Base-by-base conservation (phyloP, 2,113 vertebrate genomes). In the Myocastor coypus region DNA sequence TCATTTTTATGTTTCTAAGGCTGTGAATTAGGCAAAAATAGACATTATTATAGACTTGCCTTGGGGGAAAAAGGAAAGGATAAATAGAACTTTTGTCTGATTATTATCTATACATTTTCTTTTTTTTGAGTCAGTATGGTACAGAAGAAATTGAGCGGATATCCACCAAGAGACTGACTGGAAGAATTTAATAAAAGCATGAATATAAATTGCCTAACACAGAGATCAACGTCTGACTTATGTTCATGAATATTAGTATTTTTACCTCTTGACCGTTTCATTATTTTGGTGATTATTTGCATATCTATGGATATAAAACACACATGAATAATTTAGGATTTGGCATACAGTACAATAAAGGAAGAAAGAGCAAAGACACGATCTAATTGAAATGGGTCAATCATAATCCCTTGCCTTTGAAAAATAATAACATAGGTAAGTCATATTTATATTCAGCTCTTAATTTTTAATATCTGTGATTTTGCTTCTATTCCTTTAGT, bases 391-490 rank as follows among this genome's bases (percentile, higher is more conserved):
- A 96, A 78, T 82, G 80, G 85, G 78, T 84, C 78, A 89, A 69
- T 55, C 28, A 89, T 94, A 96, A 97, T 95, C 71, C 59, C 30
- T 94, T 90, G 52, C 80, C 81, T 96, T 96, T 92, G 91, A 85
- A 96, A 95, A 91, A 89, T 90, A 91, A 95, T 93, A 87, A 94
- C 92, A 84, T 81, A 92, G 50, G 73, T 93, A 95, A 92, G 86
- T 93, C 69, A 63, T 96, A 94, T 95, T 91, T 97, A 94, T 87
- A 81, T 75, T 64, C 57, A 94, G 46, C 34, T 89, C 75, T 96
- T 96, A 92, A 73, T 37, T 94, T 97, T 97, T 97, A 83, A 84
- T 96, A 95, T 88, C 30, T 55, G 63, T 92, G n/a, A 93, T 55
- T 93, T 91, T 89, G 78, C 75, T 78, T 95, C 96, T 95, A 95